phyloP scores from a whole-genome alignment of 2,797 vertebrate species.

The Acestrorhynchus altus region DNA sequence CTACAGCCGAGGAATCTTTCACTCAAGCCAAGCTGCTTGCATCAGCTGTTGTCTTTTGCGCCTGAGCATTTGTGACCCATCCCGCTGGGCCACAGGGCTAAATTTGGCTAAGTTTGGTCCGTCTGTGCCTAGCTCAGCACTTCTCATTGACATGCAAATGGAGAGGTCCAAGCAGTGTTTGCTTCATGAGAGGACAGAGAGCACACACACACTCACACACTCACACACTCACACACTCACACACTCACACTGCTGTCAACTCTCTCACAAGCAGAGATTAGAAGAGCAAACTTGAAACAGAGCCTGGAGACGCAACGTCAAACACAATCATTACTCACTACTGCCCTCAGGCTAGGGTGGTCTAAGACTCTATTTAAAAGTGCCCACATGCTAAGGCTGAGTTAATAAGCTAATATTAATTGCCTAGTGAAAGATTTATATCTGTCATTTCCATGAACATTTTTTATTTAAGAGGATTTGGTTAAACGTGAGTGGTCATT shows the following conservation, averaged over 20 bases:
- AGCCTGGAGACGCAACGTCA: constrained; percentile 49
- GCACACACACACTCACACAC: constrained; percentile 31
- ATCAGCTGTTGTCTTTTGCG: constrained; percentile 19
- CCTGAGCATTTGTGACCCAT: constrained; percentile 29
- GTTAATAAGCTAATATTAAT: background rate
- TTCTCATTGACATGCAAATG: constrained; percentile 55
- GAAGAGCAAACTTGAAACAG: constrained; percentile 38
- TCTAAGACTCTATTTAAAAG: background rate
- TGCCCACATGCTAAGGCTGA: background rate
- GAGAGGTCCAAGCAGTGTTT: background rate
- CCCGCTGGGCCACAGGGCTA: constrained; percentile 6
- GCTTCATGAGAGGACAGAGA: constrained; percentile 8
- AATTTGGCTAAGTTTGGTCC: constrained; percentile 32
- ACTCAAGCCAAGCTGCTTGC: constrained; percentile 10
- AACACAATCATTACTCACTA: constrained; percentile 39
- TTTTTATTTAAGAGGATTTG: background rate
- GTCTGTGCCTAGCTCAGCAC: constrained; percentile 39
- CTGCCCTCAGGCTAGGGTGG: constrained; percentile 25
- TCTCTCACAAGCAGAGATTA: constrained; percentile 48
- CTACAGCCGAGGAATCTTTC: constrained; percentile 13
- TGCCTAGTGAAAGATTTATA: background rate
- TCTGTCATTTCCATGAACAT: background rate
- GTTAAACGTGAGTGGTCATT: background rate
- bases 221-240: constrained; percentile 15
- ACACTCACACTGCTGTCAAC: constrained; percentile 9